Base-by-base conservation (phyloP, 2,888 invertebrate species). In the Hoplodrina ambigua region DNA sequence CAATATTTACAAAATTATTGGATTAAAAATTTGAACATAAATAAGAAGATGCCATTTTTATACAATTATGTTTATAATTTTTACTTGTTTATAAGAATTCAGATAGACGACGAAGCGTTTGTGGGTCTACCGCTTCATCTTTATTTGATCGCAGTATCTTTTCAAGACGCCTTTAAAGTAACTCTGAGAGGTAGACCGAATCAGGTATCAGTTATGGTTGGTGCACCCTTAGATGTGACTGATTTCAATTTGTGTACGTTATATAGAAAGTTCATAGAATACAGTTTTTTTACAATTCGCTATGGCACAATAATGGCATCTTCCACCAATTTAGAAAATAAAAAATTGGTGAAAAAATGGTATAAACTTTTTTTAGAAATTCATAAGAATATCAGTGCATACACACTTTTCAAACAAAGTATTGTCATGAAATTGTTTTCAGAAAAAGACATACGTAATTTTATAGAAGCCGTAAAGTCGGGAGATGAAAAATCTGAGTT, bases 401-500 rank as follows among this genome's bases (percentile, higher is more conserved):
- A 25, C 25, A 25, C 25, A 2, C 25, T 25, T 25, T 25, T 25
- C 2, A 2, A 25, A 1, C 1, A 25, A 25, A 25, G 25, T 17
- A 5, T 60, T 20, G 37, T 63, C 7, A 19, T 4, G 2, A 5
- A 56, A 19, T 68, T 63, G n/a, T 72, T 80, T 44, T 63, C 72
- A 33, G 19, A 60, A 11, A 17, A 55, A 50, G 74, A 68, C 17
- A 46, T 80, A n/a, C 1, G 55, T 30, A 30, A 60, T 11, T 44
- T 73, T 19, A 70, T 75, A 41, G 33, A 57, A 5, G n/a, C 53
- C n/a, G 5, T 75, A 3, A 68, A 50, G 20, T 30, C 19, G 11
- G 64, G 63, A 1, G 62, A 75, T 6, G 83, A 83, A 41, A 83
- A 77, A 57, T 72, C 72, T 4, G 83, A 78, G 8, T 72, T 83